Evolutionary conservation across 2,888 invertebrate genomes (phyloP), one percentile per base, ranked within the genome.

Genomic region (Malthinus seriepunctatus): DNA sequence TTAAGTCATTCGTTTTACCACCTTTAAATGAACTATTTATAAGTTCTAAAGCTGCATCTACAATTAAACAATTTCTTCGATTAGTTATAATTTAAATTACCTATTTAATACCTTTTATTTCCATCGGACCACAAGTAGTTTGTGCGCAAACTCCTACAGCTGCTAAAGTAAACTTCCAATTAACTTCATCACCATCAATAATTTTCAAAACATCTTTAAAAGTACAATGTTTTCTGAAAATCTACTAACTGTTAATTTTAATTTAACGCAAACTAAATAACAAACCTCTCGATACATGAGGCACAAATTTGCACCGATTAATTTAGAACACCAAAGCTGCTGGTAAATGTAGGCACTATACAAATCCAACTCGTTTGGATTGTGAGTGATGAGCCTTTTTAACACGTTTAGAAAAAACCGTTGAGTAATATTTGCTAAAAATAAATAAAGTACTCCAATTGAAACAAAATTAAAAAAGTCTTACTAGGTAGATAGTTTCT

Each of bases 101-200:
- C n/a, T n/a, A 31, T 52, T 42, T 48, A 39, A 11, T 31, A 44
- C 47, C 42, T 42, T 12, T 23, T n/a, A 10, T n/a, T 14, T 44
- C 53, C 32, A 39, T 12, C 14, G 47, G 14, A 14, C 45, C 53
- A 39, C 46, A 32, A 32, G 47, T 8, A 32, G 23, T 37, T 34
- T 61, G 14, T 45, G 38, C 35, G 39, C 53, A 61, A 8, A 50
- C 56, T n/a, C 45, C 50, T 32, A 61, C 32, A 3, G 56, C 53
- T 5, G 37, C 37, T 45, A 61, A 53, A 8, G 50, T 34, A 23
- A 45, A 56, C 15, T 53, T 61, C 61, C 53, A 61, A 34, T 56
- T 61, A 9, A 56, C 45, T 12, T 61, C 46, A 15, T 31, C 12
- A 8, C 56, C 53, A 11, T 56, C 50, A 7, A 61, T 50, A 34